Conservation (phyloP, 2,888 invertebrate genomes). For the Adineta ricciae region DNA sequence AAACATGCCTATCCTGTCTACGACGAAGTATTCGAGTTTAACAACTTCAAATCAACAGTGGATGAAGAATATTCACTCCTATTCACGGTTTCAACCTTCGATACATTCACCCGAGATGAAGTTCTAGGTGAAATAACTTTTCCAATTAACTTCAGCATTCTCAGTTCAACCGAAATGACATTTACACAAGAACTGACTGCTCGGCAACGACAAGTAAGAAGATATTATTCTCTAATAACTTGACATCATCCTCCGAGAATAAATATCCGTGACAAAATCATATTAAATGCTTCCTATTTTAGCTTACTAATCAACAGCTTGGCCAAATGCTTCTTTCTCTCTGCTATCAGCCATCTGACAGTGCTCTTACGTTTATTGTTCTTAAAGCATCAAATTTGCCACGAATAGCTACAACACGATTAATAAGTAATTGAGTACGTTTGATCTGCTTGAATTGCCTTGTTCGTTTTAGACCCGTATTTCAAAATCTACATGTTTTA, state of each 20-base stretch:
- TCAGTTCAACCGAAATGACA: conserved; percentile 50
- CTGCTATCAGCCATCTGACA: conserved; percentile 94
- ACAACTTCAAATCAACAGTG: background rate
- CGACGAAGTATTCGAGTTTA: background rate
- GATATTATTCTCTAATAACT: too few relatives aligned
- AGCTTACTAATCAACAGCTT: conserved; percentile 82
- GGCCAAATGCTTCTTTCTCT: conserved; percentile 88
- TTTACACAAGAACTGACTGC: conserved; percentile 74
- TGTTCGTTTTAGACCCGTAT: conserved; percentile 65
- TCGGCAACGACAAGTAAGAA: conserved; percentile 72
- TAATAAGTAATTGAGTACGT: conserved; percentile 57
- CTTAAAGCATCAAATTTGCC: conserved; percentile 92
- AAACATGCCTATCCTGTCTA: background rate
- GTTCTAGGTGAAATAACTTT: conserved; percentile 93
- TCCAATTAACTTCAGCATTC: conserved; percentile 43
- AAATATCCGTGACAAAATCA: background rate
- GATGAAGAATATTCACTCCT: background rate
- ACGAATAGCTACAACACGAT: conserved; percentile 91
- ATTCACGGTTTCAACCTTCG: conserved; percentile 58
- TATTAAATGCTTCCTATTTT: conserved; percentile 35
- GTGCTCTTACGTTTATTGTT: conserved; percentile 84
- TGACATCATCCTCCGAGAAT: background rate
- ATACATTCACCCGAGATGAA: conserved; percentile 92
- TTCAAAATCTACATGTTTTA: conserved; percentile 92
- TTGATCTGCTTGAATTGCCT: background rate